Base-by-base conservation (phyloP, 1,140 invertebrate species). In the Pseudomyrmex flavicornis region DNA sequence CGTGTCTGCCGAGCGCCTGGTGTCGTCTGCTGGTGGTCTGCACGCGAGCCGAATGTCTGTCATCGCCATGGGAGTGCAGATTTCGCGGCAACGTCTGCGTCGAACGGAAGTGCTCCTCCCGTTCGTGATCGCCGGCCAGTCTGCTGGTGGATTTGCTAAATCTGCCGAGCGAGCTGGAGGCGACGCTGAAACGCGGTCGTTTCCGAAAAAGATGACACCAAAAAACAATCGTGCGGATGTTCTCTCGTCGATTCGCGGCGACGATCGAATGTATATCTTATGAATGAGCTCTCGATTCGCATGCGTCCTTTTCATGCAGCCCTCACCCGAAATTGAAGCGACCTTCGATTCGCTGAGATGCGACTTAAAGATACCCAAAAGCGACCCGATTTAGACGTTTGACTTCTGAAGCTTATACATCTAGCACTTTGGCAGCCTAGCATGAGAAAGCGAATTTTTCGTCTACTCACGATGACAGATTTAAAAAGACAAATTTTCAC, bases 71-170 rank as follows among this genome's bases (percentile, higher is more conserved):
- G 0, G 95, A 95, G 91, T 95, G 95, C 50, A 96, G 92, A 88
- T 97, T 97, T 44, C 97, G 94, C 1, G 97, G 97, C 76, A 98
- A 91, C 0, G 97, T 98, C 93, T 98, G 97, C 0, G 97, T 96
- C 54, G 95, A 96, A n/a, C 96, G 95, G 20, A 94, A 92, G 80
- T 96, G 95, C 15, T 96, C 95, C 56, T 95, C 94, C 54, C 94
- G 93, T 17, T 93, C 93, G 88, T 95, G 94, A 68, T 93, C 92
- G 79, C 95, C 95, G 76, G 95, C 95, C 80, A 98, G 93, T 62
- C 96, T 95, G 88, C 96, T 95, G 17, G 97, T 97, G 0, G 96
- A 97, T 92, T 97, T 97, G 95, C 97, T 97, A 94, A 97, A 96
- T 79, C 97, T 95, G 56, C 97, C 97, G 82, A 98, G 94, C 1